A percentile compares a stretch with the other conserved stretches of the same genome.
Evolutionary conservation across 2,888 invertebrate genomes (phyloP).

Genomic region (Myathropa florea): DNA sequence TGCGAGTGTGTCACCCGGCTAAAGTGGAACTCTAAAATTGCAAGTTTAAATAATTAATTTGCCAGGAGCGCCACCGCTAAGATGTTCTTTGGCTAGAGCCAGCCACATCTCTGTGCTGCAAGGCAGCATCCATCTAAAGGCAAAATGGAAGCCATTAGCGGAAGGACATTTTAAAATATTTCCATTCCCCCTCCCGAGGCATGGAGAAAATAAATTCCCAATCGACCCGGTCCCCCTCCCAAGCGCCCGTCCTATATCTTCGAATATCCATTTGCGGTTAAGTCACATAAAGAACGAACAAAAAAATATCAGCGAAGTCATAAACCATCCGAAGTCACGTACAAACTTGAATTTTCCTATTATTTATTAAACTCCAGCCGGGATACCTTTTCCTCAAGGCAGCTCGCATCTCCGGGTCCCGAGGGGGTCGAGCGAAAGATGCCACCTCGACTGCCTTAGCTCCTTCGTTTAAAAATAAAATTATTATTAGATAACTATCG

Average conservation of each 20-base stretch:
- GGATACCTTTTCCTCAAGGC: slow-evolving; percentile 25
- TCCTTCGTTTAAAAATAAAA: slow-evolving; percentile 48
- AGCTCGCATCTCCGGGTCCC: not conserved
- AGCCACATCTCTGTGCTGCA: not conserved
- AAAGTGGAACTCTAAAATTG: not conserved
- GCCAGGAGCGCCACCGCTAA: not conserved
- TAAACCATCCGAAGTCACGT: slow-evolving; percentile 65
- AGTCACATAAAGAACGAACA: slow-evolving; percentile 20
- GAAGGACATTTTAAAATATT: not conserved
- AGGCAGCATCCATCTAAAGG: not conserved
- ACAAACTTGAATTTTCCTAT: slow-evolving; percentile 65
- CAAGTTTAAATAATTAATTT: not conserved
- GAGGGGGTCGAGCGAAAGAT: too few species aligned
- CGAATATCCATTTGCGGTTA: slow-evolving; percentile 40
- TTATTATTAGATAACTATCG: slow-evolving; percentile 71
- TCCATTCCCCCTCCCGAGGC: not conserved
- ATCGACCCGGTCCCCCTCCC: not conserved
- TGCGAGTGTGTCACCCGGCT: not conserved
- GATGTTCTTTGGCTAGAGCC: not conserved
- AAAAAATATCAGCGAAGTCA: slow-evolving; percentile 41
- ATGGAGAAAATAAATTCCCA: not conserved
- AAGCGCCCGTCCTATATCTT: not conserved
- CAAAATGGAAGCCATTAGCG: not conserved
- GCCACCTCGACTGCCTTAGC: slow-evolving; percentile 7
- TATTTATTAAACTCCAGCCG: slow-evolving; percentile 64